Conservation (phyloP, 2,797 vertebrate species). For the Linurgus olivaceus region DNA sequence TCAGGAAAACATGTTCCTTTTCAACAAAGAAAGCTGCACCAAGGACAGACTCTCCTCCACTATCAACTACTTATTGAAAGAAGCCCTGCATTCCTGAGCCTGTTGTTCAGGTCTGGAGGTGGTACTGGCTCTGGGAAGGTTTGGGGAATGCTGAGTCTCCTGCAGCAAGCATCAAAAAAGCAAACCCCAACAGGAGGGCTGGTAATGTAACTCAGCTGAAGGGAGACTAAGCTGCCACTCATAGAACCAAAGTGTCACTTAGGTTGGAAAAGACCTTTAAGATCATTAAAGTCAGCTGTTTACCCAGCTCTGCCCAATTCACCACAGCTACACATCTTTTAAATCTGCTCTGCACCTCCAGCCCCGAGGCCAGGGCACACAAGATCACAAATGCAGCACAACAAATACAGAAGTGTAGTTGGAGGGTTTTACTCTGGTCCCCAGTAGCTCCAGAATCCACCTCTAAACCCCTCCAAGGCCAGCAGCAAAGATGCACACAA, state of each 20-base stretch:
- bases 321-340: not conserved
- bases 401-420: not conserved
- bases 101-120: not conserved
- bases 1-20: not conserved
- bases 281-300: not conserved
- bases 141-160: not conserved
- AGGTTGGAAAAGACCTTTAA: not conserved
- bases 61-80: not conserved
- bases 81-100: not conserved
- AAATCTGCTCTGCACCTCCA: not conserved
- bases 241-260: not conserved
- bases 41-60: not conserved
- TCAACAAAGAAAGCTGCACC: not conserved
- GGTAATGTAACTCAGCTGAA: not conserved
- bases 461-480: not conserved
- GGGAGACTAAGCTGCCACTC: not conserved
- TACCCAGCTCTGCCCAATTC: not conserved
- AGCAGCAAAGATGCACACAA: accelerated
- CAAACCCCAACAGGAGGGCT: not conserved
- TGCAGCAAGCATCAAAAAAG: not conserved
- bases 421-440: not conserved
- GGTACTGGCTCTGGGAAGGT: not conserved
- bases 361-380: not conserved
- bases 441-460: not conserved
- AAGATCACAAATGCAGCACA: not conserved